Base-by-base conservation (phyloP, 2,888 invertebrate genomes). In the Lapara coniferarum region DNA sequence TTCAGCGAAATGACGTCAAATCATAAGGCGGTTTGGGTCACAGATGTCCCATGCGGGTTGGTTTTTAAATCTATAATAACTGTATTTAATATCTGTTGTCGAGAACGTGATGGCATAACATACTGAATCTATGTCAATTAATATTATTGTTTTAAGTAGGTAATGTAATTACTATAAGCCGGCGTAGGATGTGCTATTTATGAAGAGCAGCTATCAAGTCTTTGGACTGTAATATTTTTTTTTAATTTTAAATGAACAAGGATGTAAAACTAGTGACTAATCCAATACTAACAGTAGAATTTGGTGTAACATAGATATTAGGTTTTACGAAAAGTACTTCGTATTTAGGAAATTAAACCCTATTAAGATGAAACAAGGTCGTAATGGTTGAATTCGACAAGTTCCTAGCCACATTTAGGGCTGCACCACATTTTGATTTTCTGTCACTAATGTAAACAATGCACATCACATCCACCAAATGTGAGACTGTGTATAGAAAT, bases 11-110 rank as follows among this genome's bases (percentile, higher is more conserved):
- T 63, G 63, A 63, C 63, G 63, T 49, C 63, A 63, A 63, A 63
- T 63, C 63, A 63, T 63, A 63, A 63, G 49, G 63, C 63, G 63
- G 63, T 63, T 63, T 63, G 63, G 63, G 63, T 63, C 63, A 63
- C 63, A 63, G 63, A 63, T 63, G 63, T 63, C 19, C 63, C 63
- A 19, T 63, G 63, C 63, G 63, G 63, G 63, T 63, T 63, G 63
- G 63, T 63, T 63, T 46, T 63, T 46, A 63, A 49, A 63, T 63
- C 63, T 63, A 63, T 63, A 63, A 59, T 63, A 63, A 63, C 63
- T 63, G 63, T 63, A 25, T 46, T 49, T 63, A 63, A 63, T 46
- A 63, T 63, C 10, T 46, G 16, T 63, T 49, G 46, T 46, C 16
- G 49, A 63, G 46, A 12, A 49, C 49, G 49, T 63, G 63, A 63